Conservation (phyloP, 2,888 invertebrate genomes). For the Tribolium freemani region DNA sequence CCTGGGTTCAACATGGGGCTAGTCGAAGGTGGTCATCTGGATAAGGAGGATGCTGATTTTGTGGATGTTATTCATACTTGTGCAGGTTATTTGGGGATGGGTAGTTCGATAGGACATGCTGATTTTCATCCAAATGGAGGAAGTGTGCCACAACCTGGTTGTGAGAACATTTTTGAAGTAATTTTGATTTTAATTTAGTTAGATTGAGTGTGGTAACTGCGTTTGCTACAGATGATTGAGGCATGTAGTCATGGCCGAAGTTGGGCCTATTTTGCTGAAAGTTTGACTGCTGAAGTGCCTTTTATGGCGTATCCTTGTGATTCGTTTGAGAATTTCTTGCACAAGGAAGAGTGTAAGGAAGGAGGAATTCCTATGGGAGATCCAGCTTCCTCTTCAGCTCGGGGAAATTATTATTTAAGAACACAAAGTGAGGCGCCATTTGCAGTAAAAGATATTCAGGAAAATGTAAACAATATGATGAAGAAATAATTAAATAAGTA, state of each 20-base stretch:
- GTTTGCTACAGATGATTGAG: constrained; percentile 68
- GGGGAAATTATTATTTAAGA: constrained; percentile 56
- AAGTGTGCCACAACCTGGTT: constrained; percentile 77
- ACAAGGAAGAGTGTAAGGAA: constrained; percentile 50
- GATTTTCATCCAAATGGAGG: constrained; percentile 86
- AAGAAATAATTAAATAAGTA: not conserved
- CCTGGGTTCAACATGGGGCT: constrained; percentile 73
- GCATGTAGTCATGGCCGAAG: constrained; percentile 80
- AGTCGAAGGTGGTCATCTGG: constrained; percentile 70
- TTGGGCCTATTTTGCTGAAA: constrained; percentile 75
- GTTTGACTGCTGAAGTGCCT: constrained; percentile 71
- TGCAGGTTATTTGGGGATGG: constrained; percentile 76
- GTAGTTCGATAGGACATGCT: constrained; percentile 75
- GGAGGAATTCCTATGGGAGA: constrained; percentile 54
- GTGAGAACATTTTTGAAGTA: constrained; percentile 69
- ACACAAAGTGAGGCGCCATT: constrained; percentile 37
- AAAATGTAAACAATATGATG: not conserved
- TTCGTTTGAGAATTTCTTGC: constrained; percentile 69
- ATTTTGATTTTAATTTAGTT: constrained; percentile 29
- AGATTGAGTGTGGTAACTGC: constrained; percentile 10
- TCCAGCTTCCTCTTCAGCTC: constrained; percentile 48
- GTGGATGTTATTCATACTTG: constrained; percentile 84
- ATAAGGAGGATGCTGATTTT: constrained; percentile 77
- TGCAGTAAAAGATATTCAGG: not conserved
- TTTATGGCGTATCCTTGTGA: constrained; percentile 74